A percentile compares a stretch with the other conserved stretches of the same genome.
Conservation (phyloP, 2,797 vertebrate species). For the Cossypha niveicapilla region DNA sequence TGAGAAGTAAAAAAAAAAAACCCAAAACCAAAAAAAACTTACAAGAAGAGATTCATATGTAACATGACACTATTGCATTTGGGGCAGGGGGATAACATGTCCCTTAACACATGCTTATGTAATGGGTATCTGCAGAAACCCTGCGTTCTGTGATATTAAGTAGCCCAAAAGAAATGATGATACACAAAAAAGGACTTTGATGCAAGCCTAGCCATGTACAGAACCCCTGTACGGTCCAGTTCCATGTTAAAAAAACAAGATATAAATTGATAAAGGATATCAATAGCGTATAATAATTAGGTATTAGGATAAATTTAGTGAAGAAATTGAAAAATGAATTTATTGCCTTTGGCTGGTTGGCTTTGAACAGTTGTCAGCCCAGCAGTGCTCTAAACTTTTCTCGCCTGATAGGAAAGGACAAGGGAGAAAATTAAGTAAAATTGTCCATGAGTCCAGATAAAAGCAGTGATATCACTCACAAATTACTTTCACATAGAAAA, state of each 20-base stretch:
- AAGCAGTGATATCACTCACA: neutral
- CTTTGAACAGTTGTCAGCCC: neutral
- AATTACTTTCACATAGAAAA: neutral
- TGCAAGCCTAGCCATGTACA: neutral
- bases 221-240: fast-evolving
- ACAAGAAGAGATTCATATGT: neutral
- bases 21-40: neutral
- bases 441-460: neutral
- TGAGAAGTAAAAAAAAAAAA: neutral
- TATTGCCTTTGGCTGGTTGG: neutral
- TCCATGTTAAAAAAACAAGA: fast-evolving
- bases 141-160: neutral
- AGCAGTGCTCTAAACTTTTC: neutral
- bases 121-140: fast-evolving
- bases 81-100: fast-evolving
- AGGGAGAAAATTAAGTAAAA: neutral
- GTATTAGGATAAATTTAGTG: neutral
- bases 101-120: neutral
- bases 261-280: neutral
- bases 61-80: neutral
- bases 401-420: neutral
- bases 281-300: neutral
- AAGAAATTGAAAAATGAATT: neutral
- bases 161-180: neutral
- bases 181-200: neutral